A percentile compares a stretch with the other conserved stretches of the same genome.
Conservation (phyloP, 1,140 invertebrate species). For the Branchinecta lynchi region DNA sequence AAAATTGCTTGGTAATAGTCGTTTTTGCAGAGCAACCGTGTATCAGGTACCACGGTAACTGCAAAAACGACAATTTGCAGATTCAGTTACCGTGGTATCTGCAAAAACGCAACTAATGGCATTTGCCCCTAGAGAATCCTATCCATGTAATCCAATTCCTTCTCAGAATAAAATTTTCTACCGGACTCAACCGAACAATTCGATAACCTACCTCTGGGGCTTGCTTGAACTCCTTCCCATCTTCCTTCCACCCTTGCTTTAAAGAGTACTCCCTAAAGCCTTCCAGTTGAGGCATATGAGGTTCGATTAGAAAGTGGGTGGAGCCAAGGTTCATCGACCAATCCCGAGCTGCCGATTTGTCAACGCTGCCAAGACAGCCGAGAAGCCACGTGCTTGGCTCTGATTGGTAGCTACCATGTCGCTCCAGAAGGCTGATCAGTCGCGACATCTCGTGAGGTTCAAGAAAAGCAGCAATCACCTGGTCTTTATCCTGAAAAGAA, state of each 20-base stretch:
- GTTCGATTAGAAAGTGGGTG: slow-evolving; percentile 17
- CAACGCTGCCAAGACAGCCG: slow-evolving; percentile 17
- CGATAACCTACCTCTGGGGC: neutral
- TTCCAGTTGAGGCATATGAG: slow-evolving; percentile 20
- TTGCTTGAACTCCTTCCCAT: neutral
- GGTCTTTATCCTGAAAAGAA: neutral
- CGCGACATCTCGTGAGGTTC: slow-evolving; percentile 1
- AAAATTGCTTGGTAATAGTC: no score
- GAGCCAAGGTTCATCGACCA: slow-evolving; percentile 18
- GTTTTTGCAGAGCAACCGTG: no score
- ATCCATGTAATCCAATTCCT: no score
- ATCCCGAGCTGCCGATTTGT: slow-evolving; percentile 12
- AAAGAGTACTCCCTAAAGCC: slow-evolving; percentile 15
- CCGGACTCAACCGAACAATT: neutral
- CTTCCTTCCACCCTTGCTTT: neutral
- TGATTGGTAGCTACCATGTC: slow-evolving; percentile 4
- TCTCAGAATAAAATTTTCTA: no score
- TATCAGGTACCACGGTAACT: no score
- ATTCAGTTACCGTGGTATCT: no score
- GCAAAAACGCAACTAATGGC: no score
- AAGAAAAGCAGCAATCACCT: neutral
- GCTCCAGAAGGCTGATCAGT: neutral
- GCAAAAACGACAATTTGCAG: no score
- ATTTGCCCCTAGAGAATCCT: no score
- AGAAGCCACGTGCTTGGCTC: slow-evolving; percentile 17